Evolutionary conservation across 2,888 invertebrate species (phyloP).

Genomic region (Colostygia pectinataria): DNA sequence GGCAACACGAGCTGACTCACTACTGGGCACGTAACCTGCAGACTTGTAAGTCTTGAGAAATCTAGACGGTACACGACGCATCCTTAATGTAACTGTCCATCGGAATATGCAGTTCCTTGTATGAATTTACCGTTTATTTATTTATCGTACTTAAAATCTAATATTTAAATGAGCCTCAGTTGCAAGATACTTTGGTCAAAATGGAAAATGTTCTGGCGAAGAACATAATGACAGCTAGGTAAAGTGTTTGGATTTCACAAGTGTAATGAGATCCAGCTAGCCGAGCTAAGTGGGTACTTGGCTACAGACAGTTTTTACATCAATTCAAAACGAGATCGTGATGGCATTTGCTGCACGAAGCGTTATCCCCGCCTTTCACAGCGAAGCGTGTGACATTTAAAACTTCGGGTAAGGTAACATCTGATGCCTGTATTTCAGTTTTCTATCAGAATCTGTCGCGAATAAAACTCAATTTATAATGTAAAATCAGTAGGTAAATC

Average conservation of each 20-base stretch:
- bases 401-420: constrained; percentile 47
- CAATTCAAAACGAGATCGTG: constrained; percentile 61
- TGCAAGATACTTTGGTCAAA: neutral
- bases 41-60: constrained; percentile 35
- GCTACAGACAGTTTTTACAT: constrained; percentile 46
- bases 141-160: constrained; percentile 12
- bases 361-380: constrained; percentile 66
- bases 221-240: constrained; percentile 3
- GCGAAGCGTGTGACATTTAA: constrained; percentile 63
- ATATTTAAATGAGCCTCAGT: constrained; percentile 10
- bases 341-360: constrained; percentile 63
- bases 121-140: constrained; percentile 8
- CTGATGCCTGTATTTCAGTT: no score
- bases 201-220: neutral
- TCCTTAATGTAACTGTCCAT: constrained; percentile 22
- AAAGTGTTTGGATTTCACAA: constrained; percentile 17
- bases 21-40: constrained; percentile 31
- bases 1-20: constrained; percentile 45
- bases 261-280: constrained; percentile 20
- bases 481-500: no score
- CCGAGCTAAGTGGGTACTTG: constrained; percentile 16
- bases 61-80: constrained; percentile 29
- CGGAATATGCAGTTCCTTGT: constrained; percentile 11
- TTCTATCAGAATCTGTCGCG: no score
- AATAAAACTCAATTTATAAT: no score